A percentile compares a stretch with the other conserved stretches of the same genome.
Conservation (phyloP, 2,888 invertebrate species). For the Prenolepis imparis region DNA sequence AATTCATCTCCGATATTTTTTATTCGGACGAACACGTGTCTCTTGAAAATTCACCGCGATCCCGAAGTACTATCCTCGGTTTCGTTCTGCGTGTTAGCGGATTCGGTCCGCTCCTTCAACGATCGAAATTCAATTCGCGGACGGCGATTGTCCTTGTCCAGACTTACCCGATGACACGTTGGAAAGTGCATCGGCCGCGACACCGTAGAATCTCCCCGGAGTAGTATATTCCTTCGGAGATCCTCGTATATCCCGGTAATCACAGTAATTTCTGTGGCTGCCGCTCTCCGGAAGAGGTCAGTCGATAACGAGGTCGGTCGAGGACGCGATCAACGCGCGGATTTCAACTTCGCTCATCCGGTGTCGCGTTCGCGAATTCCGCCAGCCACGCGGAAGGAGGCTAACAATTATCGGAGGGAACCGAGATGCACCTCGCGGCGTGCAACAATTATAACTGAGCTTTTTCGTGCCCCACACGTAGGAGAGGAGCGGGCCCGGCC, state of each 20-base stretch:
- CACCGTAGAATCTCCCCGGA: conserved; percentile 60
- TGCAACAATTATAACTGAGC: conserved; percentile 86
- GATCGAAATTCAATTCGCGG: conserved; percentile 24
- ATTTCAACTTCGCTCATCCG: conserved; percentile 21
- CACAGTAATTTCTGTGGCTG: conserved; percentile 74
- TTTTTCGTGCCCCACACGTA: conserved; percentile 81
- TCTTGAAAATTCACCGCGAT: neutral
- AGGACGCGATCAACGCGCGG: conserved; percentile 55
- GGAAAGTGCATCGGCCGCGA: conserved; percentile 49
- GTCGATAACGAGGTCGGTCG: conserved; percentile 71
- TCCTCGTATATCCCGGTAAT: conserved; percentile 76
- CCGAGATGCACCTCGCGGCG: conserved; percentile 81
- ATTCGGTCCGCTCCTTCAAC: conserved; percentile 2
- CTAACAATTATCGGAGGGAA: conserved; percentile 67
- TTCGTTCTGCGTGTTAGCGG: neutral
- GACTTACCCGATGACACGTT: conserved; percentile 29
- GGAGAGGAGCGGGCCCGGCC: conserved; percentile 68
- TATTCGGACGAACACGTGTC: neutral
- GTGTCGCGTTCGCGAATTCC: conserved; percentile 37
- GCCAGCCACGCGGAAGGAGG: conserved; percentile 60
- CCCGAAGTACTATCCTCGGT: neutral
- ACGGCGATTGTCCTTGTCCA: neutral
- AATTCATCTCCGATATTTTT: conserved; percentile 79
- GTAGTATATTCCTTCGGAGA: conserved; percentile 50
- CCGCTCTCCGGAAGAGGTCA: conserved; percentile 62